These are phyloP conservation scores for Lepidurus couesii DNA, from an alignment of 1,140 invertebrate species.

Conservation along the genomic window DNA sequence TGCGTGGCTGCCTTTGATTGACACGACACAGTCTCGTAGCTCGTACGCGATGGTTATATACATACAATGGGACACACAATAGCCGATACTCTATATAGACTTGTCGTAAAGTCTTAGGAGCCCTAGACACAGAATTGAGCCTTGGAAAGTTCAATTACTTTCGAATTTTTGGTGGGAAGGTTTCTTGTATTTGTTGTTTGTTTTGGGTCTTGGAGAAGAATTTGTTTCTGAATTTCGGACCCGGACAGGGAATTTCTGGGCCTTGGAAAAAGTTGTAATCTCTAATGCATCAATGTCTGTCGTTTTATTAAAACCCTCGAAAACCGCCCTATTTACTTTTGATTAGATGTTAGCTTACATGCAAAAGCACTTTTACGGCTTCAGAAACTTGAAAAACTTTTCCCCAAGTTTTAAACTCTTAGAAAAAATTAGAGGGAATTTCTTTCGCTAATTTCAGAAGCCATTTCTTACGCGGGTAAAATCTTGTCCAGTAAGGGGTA, in stretches of 20 bases:
- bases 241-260: too few species aligned
- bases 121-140: background rate
- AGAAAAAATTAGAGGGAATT: too few species aligned
- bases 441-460: too few species aligned
- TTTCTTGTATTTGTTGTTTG: background rate
- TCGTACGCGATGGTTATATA: background rate
- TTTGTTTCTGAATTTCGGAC: too few species aligned
- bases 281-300: background rate
- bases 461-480: too few species aligned
- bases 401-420: too few species aligned
- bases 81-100: background rate
- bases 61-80: background rate
- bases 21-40: slow-evolving; percentile 2
- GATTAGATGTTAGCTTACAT: background rate
- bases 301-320: background rate
- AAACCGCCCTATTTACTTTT: background rate
- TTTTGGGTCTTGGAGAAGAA: background rate
- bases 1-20: background rate
- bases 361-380: background rate
- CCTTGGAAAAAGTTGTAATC: background rate
- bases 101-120: background rate
- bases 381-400: too few species aligned
- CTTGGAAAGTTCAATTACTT: background rate
- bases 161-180: background rate
- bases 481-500: too few species aligned